phyloP scores from a whole-genome alignment of 1,140 invertebrate species.

The Aricia agestis region DNA sequence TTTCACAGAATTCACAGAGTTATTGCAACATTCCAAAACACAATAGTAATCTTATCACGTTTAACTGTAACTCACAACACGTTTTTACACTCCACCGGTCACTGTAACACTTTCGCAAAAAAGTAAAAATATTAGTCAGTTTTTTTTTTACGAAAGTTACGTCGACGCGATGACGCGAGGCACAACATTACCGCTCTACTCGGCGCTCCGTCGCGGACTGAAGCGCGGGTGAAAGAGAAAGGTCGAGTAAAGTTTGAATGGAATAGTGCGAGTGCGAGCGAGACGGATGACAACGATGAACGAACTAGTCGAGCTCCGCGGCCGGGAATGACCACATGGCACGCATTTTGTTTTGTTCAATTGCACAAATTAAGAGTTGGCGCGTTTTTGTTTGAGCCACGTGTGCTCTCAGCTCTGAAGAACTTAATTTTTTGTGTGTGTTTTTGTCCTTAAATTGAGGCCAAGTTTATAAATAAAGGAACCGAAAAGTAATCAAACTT shows the following conservation, averaged over 20 bases:
- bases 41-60: conserved; percentile 39
- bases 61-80: conserved; percentile 39
- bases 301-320: conserved; percentile 36
- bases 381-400: conserved; percentile 51
- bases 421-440: conserved; percentile 35
- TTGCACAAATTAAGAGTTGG: conserved; percentile 58
- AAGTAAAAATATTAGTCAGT: conserved; percentile 47
- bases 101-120: conserved; percentile 49
- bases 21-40: conserved; percentile 58
- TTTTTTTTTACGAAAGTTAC: conserved; percentile 65
- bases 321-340: conserved; percentile 65
- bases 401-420: conserved; percentile 44
- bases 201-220: conserved; percentile 40
- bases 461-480: neutral
- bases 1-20: conserved; percentile 35
- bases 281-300: conserved; percentile 48
- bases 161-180: conserved; percentile 31
- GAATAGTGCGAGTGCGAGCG: conserved; percentile 35
- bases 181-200: conserved; percentile 33
- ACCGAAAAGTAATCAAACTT: too few relatives aligned
- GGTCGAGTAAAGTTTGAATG: conserved; percentile 38
- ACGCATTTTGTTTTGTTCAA: conserved; percentile 55
- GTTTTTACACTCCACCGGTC: conserved; percentile 41
- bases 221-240: conserved; percentile 49
- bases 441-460: conserved; percentile 8